Base-by-base conservation (phyloP, 2,113 vertebrate genomes). In the Centropus bengalensis region DNA sequence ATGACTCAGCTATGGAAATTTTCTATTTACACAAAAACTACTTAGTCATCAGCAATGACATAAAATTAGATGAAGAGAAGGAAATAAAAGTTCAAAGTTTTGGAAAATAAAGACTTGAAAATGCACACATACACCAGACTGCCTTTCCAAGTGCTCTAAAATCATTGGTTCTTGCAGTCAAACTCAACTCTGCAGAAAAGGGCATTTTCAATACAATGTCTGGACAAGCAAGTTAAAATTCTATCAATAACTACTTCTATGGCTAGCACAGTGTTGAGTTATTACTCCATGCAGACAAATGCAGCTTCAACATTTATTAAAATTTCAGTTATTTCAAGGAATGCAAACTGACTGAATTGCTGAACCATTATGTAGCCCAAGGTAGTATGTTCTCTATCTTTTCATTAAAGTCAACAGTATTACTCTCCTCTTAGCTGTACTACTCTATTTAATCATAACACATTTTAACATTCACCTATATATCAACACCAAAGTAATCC, bases 261-360 rank as follows among this genome's bases (percentile, higher is more conserved):
- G 33, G 22, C 42, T 92, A 74, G 51, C 40, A 64, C 1, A 38
- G 45, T 19, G 24, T 55, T 82, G 28, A 91, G 42, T 5, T 77
- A 17, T 17, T 86, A 77, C 51, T 83, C n/a, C 47, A 77, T 58
- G 55, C 11, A 70, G 42, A 79, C 32, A 77, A 83, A 71, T 9
- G 17, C 7, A 14, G 59, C 28, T 52, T 24, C 44, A 49, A 23
- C 45, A 44, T 40, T 27, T 71, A 84, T 8, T 67, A 82, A 64
- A 28, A 75, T 82, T 93, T 95, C 54, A 67, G 77, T 38, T 82
- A 79, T 59, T 94, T 88, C 22, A 82, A 38, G n/a, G 68, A 92
- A 85, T 28, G 38, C 21, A 63, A 80, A 52, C n/a, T 55, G 45
- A 66, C 32, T 62, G 63, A 93, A 83, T 64, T 82, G 64, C 69